These are phyloP conservation scores for Datnioides undecimradiatus DNA, from an alignment of 2,113 vertebrate species.

Conservation along the genomic window DNA sequence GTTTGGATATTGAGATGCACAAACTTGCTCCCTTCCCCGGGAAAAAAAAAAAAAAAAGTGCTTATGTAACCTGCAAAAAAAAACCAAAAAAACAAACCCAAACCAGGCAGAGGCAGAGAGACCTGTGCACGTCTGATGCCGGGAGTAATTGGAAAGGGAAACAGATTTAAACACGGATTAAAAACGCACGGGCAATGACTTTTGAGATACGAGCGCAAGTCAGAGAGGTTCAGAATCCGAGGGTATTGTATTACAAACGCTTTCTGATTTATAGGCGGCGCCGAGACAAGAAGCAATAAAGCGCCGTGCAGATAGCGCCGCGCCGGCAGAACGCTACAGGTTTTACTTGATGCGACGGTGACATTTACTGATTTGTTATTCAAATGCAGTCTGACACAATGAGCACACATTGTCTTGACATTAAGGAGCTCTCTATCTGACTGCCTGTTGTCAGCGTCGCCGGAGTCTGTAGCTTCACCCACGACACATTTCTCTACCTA, in stretches of 20 bases:
- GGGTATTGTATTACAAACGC: constrained; percentile 16
- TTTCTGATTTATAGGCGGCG: constrained; percentile 28
- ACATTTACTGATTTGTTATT: constrained; percentile 69
- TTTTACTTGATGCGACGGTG: constrained; percentile 50
- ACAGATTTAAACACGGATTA: constrained; percentile 21
- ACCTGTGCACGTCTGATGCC: constrained; percentile 15
- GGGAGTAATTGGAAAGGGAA: constrained; percentile 22
- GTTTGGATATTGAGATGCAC: constrained; percentile 71
- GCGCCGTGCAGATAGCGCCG: constrained; percentile 16
- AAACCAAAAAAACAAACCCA: too few species aligned
- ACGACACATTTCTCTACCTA: neutral
- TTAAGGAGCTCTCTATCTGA: constrained; percentile 30
- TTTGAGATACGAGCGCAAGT: constrained; percentile 23
- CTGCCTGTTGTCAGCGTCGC: neutral
- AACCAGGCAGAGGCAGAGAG: too few species aligned
- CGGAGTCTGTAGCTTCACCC: neutral
- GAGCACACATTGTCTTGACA: constrained; percentile 51
- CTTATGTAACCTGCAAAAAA: constrained; percentile 69
- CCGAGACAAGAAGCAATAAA: constrained; percentile 37
- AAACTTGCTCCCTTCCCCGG: constrained; percentile 51
- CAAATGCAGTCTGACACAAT: constrained; percentile 61
- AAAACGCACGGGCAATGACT: constrained; percentile 7
- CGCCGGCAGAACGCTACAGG: too few species aligned
- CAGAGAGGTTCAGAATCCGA: neutral
- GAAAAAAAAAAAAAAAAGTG: constrained; percentile 57